These are phyloP conservation scores for Tylochromis polylepis DNA, from an alignment of 2,113 vertebrate genomes.

Conservation along the genomic window DNA sequence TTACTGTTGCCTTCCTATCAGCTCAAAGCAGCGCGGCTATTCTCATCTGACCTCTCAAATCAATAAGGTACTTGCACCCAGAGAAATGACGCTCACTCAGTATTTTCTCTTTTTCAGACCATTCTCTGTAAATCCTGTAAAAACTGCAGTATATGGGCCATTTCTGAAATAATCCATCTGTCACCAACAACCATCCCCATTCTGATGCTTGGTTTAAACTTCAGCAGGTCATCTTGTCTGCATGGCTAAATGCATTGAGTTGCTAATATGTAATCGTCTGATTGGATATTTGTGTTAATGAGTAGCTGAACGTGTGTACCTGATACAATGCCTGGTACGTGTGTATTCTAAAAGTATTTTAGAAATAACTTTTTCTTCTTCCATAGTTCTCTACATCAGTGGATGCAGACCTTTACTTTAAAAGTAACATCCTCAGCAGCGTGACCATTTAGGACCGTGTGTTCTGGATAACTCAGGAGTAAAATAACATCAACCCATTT, in stretches of 20 bases:
- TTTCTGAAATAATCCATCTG: neutral
- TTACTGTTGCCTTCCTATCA: neutral
- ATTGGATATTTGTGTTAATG: neutral
- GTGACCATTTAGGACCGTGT: neutral
- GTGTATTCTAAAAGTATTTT: neutral
- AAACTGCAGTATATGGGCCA: neutral
- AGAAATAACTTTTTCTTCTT: neutral
- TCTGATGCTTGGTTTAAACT: neutral
- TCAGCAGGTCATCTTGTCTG: neutral
- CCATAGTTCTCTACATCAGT: neutral
- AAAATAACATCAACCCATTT: neutral
- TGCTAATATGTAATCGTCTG: neutral
- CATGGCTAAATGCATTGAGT: neutral
- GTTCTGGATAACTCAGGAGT: neutral
- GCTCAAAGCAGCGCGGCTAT: neutral
- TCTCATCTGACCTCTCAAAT: neutral
- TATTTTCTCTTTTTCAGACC: neutral
- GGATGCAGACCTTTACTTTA: neutral
- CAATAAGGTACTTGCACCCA: neutral
- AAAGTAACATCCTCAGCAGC: neutral
- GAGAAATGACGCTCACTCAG: no score
- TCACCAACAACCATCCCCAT: neutral
- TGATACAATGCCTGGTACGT: neutral
- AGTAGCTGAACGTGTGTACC: neutral
- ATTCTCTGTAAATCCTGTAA: neutral